Percentiles rank a stretch among this genome's conserved stretches.
Conservation (phyloP, 2,797 vertebrate genomes). For the Delichon dasypus region DNA sequence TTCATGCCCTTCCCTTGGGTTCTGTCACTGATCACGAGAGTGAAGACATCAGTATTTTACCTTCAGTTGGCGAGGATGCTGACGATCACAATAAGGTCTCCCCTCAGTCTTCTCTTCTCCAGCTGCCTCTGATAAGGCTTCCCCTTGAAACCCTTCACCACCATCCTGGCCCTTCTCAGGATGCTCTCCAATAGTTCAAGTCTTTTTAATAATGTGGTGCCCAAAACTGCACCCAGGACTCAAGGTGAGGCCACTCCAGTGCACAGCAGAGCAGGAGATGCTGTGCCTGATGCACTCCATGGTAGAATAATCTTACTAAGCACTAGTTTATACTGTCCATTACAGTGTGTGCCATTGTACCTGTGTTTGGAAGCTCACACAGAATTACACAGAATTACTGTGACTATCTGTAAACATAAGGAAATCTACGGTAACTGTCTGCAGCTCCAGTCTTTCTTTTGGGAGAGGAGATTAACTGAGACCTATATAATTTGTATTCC, state of each 20-base stretch:
- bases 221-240: not conserved
- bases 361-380: not conserved
- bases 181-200: not conserved
- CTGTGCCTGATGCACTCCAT: not conserved
- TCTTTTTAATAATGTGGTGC: not conserved
- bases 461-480: not conserved
- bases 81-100: not conserved
- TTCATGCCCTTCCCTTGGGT: not conserved
- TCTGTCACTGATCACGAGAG: not conserved
- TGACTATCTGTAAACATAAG: not conserved
- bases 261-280: not conserved
- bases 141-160: not conserved
- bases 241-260: not conserved
- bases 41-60: not conserved
- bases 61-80: not conserved
- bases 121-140: not conserved
- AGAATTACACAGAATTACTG: not conserved
- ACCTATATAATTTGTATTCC: not conserved
- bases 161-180: fast-evolving
- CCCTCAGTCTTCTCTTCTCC: not conserved
- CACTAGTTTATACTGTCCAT: not conserved
- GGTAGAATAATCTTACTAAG: not conserved
- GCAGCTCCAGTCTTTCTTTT: not conserved
- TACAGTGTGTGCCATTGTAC: not conserved
- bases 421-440: not conserved